phyloP scores from a whole-genome alignment of 92 coral and sea anemone genomes.

The Porites evermanni region DNA sequence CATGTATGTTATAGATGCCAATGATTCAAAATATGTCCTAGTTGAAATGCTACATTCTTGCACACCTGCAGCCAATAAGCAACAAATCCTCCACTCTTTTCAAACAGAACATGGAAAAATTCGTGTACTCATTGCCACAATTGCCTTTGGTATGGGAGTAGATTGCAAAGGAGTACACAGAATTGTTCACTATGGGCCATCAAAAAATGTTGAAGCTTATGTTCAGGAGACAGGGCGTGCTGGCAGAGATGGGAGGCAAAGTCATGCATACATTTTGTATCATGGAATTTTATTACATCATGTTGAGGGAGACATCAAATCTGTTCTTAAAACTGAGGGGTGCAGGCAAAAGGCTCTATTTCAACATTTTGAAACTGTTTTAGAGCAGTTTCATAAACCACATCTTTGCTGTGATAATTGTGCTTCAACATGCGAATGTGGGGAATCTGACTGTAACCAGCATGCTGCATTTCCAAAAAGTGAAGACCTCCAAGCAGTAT shows the following conservation, averaged over 20 bases:
- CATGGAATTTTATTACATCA: conserved; percentile 41
- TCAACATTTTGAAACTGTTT: conserved; percentile 22
- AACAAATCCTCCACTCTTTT: conserved; percentile 42
- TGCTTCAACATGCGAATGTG: conserved; percentile 49
- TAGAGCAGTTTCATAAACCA: not conserved
- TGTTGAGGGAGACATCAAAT: conserved; percentile 29
- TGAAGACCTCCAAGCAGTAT: no score
- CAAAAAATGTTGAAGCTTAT: conserved; percentile 45
- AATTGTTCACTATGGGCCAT: conserved; percentile 47
- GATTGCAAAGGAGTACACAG: conserved; percentile 53
- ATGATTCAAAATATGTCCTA: not conserved
- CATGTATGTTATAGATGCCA: no score
- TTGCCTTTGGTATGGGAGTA: conserved; percentile 71
- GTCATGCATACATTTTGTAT: conserved; percentile 29
- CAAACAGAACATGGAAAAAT: conserved; percentile 33
- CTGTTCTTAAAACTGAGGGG: conserved; percentile 34
- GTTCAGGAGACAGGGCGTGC: conserved; percentile 54
- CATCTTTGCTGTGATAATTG: conserved; percentile 46
- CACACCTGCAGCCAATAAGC: conserved; percentile 46
- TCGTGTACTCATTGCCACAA: conserved; percentile 42
- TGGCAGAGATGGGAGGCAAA: conserved; percentile 39
- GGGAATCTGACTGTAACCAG: conserved; percentile 29
- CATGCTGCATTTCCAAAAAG: not conserved
- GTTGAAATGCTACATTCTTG: conserved; percentile 50
- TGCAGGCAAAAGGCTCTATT: conserved; percentile 33